phyloP scores from a whole-genome alignment of 2,888 invertebrate genomes.

The Cordylochernes scorpioides region DNA sequence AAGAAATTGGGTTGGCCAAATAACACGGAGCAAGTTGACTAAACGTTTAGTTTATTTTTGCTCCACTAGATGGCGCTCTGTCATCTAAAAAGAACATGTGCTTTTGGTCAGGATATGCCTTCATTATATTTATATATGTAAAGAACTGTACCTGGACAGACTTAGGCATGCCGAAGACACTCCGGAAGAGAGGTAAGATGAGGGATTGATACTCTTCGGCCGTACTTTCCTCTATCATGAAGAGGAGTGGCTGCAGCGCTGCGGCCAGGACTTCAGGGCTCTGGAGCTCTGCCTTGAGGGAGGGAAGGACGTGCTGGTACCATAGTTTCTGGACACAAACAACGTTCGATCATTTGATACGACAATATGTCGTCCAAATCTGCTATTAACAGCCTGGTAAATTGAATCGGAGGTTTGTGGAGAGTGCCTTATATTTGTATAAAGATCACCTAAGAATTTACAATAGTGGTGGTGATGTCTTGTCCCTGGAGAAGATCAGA shows the following conservation, averaged over 20 bases:
- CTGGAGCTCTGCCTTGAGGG: slow-evolving; percentile 53
- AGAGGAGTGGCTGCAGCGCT: slow-evolving; percentile 52
- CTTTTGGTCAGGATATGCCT: no score
- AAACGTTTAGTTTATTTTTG: no score
- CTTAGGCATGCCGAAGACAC: slow-evolving; percentile 22
- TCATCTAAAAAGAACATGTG: no score
- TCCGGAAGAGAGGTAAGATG: slow-evolving; percentile 40
- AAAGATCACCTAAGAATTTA: no score
- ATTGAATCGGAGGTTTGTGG: no score
- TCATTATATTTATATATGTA: not conserved
- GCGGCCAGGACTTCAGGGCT: slow-evolving; percentile 60
- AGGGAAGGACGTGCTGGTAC: slow-evolving; percentile 80
- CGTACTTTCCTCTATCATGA: slow-evolving; percentile 48
- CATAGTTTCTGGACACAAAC: slow-evolving; percentile 49
- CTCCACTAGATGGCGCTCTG: no score
- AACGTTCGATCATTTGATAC: not conserved
- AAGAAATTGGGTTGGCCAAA: no score
- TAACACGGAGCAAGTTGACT: no score
- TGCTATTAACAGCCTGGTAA: no score
- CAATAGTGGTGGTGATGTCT: no score
- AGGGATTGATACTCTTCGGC: slow-evolving; percentile 49
- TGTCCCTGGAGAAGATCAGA: no score
- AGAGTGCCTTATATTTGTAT: no score
- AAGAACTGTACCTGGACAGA: slow-evolving; percentile 37
- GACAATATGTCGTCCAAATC: not conserved